A percentile compares a stretch with the other conserved stretches of the same genome.
These are phyloP conservation scores for Acronicta leporina DNA, from an alignment of 2,888 invertebrate genomes.

Conservation along the genomic window DNA sequence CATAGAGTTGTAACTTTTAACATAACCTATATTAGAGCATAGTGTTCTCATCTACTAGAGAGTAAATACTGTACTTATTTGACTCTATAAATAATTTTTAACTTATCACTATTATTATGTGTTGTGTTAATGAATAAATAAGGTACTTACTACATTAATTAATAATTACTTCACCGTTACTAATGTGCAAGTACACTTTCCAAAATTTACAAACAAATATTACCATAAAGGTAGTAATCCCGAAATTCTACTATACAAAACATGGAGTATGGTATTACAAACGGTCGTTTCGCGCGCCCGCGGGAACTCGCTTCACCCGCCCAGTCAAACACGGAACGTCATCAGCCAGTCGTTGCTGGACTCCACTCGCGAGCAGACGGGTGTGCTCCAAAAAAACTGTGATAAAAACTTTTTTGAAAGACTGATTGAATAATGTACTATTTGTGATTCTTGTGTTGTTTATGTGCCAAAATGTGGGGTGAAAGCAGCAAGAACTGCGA, in stretches of 20 bases:
- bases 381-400: slow-evolving; percentile 46
- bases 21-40: too few relatives aligned
- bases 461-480: slow-evolving; percentile 79
- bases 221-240: slow-evolving; percentile 71
- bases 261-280: slow-evolving; percentile 66
- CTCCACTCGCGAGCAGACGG: slow-evolving; percentile 14
- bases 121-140: too few relatives aligned
- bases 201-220: not conserved
- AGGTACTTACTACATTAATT: too few relatives aligned
- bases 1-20: too few relatives aligned
- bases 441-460: slow-evolving; percentile 67
- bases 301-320: slow-evolving; percentile 40
- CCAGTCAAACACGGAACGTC: slow-evolving; percentile 40
- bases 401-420: slow-evolving; percentile 58
- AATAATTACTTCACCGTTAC: too few relatives aligned
- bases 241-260: slow-evolving; percentile 53
- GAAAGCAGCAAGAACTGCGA: slow-evolving; percentile 81
- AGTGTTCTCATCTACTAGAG: too few relatives aligned
- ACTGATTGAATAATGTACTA: slow-evolving; percentile 68
- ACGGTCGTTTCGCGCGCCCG: slow-evolving; percentile 63
- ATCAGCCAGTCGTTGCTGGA: slow-evolving; percentile 20
- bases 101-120: too few relatives aligned
- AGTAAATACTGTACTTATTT: too few relatives aligned
- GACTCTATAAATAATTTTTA: too few relatives aligned
- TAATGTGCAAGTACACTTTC: too few relatives aligned